phyloP scores from a whole-genome alignment of 2,888 invertebrate species.

The Caenorhabditis sp. region DNA sequence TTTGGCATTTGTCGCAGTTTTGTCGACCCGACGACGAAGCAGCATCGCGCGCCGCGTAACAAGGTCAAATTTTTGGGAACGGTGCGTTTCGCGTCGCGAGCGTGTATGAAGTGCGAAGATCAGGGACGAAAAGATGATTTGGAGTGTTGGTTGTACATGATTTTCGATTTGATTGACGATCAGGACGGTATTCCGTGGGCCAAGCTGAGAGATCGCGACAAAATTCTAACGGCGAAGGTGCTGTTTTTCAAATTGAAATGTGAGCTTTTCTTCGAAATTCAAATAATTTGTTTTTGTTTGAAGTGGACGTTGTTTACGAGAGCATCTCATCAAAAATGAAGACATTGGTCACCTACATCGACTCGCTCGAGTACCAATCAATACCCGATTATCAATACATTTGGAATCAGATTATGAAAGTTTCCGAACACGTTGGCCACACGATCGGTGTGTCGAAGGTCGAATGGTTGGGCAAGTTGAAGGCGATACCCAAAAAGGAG shows the following conservation, averaged over 20 bases:
- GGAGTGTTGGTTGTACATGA: slow-evolving; percentile 34
- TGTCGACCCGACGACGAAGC: slow-evolving; percentile 4
- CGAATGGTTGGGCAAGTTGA: slow-evolving; percentile 28
- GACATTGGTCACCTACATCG: slow-evolving; percentile 8
- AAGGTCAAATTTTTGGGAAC: slow-evolving; percentile 48
- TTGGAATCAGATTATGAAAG: not conserved
- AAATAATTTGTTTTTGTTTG: not conserved
- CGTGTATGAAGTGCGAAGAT: slow-evolving; percentile 28
- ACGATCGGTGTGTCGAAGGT: not conserved
- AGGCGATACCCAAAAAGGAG: not conserved
- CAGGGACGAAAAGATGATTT: slow-evolving; percentile 38
- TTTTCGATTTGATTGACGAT: slow-evolving; percentile 39
- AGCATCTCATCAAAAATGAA: slow-evolving; percentile 13
- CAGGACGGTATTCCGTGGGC: slow-evolving; percentile 38
- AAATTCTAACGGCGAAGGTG: slow-evolving; percentile 14
- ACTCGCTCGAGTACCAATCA: slow-evolving; percentile 18
- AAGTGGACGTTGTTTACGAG: not conserved
- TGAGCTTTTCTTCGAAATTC: not conserved
- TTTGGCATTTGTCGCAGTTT: slow-evolving; percentile 30
- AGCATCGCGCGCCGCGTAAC: not conserved
- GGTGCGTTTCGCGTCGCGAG: slow-evolving; percentile 40
- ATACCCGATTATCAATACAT: slow-evolving; percentile 18
- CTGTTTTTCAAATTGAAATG: slow-evolving; percentile 19
- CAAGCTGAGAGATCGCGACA: slow-evolving; percentile 7
- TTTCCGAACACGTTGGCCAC: not conserved